A percentile compares a stretch with the other conserved stretches of the same genome.
phyloP scores from a whole-genome alignment of 2,888 invertebrate genomes.

The Antheraea assamensis region DNA sequence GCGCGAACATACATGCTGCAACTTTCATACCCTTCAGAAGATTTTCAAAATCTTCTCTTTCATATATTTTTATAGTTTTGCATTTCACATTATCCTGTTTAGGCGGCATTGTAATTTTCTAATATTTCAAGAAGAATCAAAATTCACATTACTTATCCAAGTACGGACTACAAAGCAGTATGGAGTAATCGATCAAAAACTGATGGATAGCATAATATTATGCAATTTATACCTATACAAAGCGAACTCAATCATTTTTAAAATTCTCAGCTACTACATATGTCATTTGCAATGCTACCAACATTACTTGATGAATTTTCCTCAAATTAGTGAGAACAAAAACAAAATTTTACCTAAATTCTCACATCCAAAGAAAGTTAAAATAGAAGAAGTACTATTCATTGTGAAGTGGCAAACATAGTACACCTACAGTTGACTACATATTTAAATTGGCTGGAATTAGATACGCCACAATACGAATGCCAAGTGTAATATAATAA shows the following conservation, averaged over 20 bases:
- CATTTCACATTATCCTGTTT: constrained; percentile 59
- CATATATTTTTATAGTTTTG: constrained; percentile 74
- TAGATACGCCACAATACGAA: no score
- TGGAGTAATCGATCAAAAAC: not conserved
- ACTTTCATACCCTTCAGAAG: constrained; percentile 79
- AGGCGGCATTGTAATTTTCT: constrained; percentile 48
- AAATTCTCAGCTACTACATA: not conserved
- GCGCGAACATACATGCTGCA: constrained; percentile 83
- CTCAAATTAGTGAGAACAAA: no score
- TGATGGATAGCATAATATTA: not conserved
- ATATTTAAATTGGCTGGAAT: no score
- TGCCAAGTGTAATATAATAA: no score
- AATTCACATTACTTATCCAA: not conserved
- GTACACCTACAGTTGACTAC: no score
- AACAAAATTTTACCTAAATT: no score
- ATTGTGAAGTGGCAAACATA: no score
- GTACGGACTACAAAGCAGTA: not conserved
- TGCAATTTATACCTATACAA: not conserved
- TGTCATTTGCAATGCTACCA: no score
- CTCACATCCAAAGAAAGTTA: no score
- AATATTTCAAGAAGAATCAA: not conserved
- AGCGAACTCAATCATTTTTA: not conserved
- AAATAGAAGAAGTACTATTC: no score
- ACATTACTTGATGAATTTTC: no score
- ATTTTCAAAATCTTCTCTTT: constrained; percentile 75